Base-by-base conservation (phyloP, 2,113 vertebrate species). In the Furnarius figulus region DNA sequence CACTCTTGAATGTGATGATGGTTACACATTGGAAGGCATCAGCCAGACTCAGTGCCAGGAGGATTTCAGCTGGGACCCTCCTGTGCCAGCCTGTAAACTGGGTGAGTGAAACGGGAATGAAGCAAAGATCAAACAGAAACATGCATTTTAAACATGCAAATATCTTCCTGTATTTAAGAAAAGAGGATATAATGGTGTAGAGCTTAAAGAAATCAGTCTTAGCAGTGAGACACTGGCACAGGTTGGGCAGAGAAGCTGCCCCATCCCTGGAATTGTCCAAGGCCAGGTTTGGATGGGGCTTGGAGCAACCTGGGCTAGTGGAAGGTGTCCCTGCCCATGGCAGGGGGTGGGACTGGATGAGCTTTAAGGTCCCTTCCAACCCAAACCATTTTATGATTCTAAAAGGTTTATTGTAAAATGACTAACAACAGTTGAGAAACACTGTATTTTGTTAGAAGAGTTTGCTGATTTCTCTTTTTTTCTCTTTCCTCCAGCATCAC, bases 61-160 rank as follows among this genome's bases (percentile, higher is more conserved):
- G 2, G 85, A 97, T 65, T 71, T 59, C 73, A 97, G 67, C 68
- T 98, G 97, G 98, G 52, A 95, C 50, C 97, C 98, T 85, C 96
- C 97, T 7, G 83, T 98, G 55, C 95, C 97, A 10, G 73, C 55
- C 72, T 98, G 98, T 23, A 95, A 85, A 90, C 25, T 94, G 27
- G 46, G 96, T 98, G 90, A 97, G 97, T 91, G 31, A 33, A 75
- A 55, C 0, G 4, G 2, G 20, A 77, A 70, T 0, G 1, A 30
- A 76, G 63, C 20, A 39, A 47, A 59, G 68, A 12, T 5, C 49
- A 62, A 40, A 37, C 4, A 28, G 17, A 75, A 67, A 27, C 16
- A 61, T 8, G 31, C 13, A 14, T 40, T 71, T 72, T 8, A 25
- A 88, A 82, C 15, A 4, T 3, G 14, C 17, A 68, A 72, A 47